Conservation (phyloP, 2,113 vertebrate species). For the Onychostruthus taczanowskii region DNA sequence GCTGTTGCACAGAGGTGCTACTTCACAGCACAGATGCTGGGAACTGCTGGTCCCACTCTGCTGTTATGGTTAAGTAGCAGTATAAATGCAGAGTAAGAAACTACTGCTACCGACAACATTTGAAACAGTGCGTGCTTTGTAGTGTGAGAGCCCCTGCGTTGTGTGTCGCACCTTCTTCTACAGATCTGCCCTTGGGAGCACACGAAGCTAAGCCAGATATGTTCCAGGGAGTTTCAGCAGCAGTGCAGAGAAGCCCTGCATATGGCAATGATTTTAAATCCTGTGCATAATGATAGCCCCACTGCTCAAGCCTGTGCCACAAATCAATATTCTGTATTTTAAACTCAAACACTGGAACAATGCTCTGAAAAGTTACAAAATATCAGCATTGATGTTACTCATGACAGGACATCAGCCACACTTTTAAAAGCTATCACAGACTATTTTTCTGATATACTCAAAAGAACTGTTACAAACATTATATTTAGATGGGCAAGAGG, state of each 20-base stretch:
- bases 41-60: background rate
- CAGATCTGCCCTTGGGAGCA: fast-evolving
- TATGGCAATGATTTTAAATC: background rate
- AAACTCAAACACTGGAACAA: background rate
- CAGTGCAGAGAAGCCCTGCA: fast-evolving
- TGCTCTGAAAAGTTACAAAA: background rate
- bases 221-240: background rate
- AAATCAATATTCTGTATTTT: background rate
- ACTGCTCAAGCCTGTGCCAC: background rate
- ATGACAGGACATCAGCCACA: background rate
- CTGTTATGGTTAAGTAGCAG: background rate
- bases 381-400: background rate
- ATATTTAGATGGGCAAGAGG: background rate
- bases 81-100: background rate
- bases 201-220: background rate
- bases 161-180: background rate
- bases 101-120: background rate
- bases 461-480: background rate
- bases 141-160: background rate
- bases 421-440: background rate
- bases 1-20: background rate
- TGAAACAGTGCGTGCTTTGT: background rate
- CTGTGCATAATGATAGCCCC: background rate
- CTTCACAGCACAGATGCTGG: background rate
- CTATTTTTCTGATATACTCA: background rate